phyloP scores from a whole-genome alignment of 2,888 invertebrate genomes.

The Polydrusus pterygomalis region DNA sequence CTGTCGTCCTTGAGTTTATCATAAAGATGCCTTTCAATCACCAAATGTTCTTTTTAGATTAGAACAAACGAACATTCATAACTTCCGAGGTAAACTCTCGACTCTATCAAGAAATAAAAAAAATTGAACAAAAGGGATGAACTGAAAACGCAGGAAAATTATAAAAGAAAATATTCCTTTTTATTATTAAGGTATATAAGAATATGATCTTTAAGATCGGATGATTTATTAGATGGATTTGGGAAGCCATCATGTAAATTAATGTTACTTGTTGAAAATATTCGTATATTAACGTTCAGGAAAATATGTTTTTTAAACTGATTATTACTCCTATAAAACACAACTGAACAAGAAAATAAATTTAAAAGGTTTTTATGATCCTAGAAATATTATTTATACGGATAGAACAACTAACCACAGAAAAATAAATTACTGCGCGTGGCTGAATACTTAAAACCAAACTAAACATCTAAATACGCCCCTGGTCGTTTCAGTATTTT shows the following conservation, averaged over 20 bases:
- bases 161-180: slow-evolving; percentile 43
- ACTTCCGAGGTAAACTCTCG: slow-evolving; percentile 67
- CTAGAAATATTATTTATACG: no score
- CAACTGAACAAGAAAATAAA: no score
- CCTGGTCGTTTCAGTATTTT: no score
- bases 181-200: slow-evolving; percentile 42
- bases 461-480: no score
- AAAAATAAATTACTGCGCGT: no score
- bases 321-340: no score
- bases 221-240: slow-evolving; percentile 40
- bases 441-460: no score
- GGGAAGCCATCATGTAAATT: slow-evolving; percentile 47
- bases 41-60: slow-evolving; percentile 70
- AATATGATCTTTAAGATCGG: slow-evolving; percentile 44
- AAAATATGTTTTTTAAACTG: no score
- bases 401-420: no score
- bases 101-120: slow-evolving; percentile 55
- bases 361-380: no score
- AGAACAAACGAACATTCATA: slow-evolving; percentile 68
- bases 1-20: slow-evolving; percentile 43
- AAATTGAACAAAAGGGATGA: slow-evolving; percentile 51
- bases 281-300: no score
- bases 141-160: slow-evolving; percentile 34
- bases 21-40: slow-evolving; percentile 68
- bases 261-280: slow-evolving; percentile 44